Percentiles rank a stretch among this genome's conserved stretches.
Evolutionary conservation across 2,888 invertebrate species (phyloP).

Genomic region (Cyaniris semiargus): DNA sequence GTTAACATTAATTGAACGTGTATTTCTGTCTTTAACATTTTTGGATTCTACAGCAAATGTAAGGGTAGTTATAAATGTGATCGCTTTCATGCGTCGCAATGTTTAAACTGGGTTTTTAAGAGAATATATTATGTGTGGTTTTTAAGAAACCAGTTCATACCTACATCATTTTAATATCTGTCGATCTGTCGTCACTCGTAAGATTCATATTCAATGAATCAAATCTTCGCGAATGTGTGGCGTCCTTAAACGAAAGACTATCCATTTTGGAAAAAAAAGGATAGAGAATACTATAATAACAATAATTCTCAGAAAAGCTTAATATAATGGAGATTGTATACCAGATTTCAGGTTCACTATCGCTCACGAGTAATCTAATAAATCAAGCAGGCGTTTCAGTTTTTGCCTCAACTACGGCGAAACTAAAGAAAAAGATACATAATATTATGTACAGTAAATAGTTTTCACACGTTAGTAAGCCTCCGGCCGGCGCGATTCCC

Average conservation of each 20-base stretch:
- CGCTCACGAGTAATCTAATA: neutral
- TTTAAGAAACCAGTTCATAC: too few relatives aligned
- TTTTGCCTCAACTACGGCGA: neutral
- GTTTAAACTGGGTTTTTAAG: too few relatives aligned
- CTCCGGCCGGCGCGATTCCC: neutral
- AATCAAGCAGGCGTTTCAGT: neutral
- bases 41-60: neutral
- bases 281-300: neutral
- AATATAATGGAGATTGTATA: neutral
- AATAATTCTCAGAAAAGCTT: neutral
- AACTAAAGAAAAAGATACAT: neutral
- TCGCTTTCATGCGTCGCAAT: neutral
- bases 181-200: too few relatives aligned
- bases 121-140: too few relatives aligned
- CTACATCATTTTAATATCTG: too few relatives aligned
- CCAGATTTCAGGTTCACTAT: conserved; percentile 1
- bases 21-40: neutral
- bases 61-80: neutral
- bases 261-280: neutral
- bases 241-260: neutral
- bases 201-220: too few relatives aligned
- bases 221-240: too few relatives aligned
- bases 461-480: conserved; percentile 8
- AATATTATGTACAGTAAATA: neutral
- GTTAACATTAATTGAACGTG: neutral